Evolutionary conservation across 2,888 invertebrate species (phyloP), one percentile per base, ranked within the genome.

Genomic region (Sinelater perroti): DNA sequence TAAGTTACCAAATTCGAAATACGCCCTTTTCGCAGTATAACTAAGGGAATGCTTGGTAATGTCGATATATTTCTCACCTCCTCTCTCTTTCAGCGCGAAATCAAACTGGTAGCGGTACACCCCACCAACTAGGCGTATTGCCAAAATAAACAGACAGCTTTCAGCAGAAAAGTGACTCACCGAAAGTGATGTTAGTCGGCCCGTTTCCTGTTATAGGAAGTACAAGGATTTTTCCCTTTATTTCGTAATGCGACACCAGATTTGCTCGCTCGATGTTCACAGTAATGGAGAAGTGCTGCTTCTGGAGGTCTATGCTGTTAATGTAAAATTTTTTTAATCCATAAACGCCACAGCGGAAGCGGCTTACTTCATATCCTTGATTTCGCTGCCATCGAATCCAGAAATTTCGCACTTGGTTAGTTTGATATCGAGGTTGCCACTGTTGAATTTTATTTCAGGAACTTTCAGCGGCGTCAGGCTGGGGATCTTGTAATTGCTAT

Each of bases 131-230:
- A 16, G 1, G n/a, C n/a, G 10, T n/a, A n/a, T n/a, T n/a, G n/a
- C n/a, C 4, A 24, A 63, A 62, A 44, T 31, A 30, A 45, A 8
- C 11, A 10, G 4, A 33, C n/a, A 8, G n/a, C n/a, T 30, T 30
- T 3, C 11, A 30, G 20, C 17, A 17, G 2, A 10, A 28, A n/a
- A 35, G 10, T 0, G 17, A 61, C 67, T 65, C 67, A 75, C 75
- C 67, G 31, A 67, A 69, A 0, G 67, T 71, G 10, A 75, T 64
- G 50, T 72, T 71, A 3, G 70, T 67, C 2, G 70, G 71, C 10
- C 76, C 76, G 26, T 67, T 60, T 42, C 75, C 76, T 10, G 61
- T 63, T 30, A 75, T 69, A 0, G 72, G 70, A 14, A 76, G 51
- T 20, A 73, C 60, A 10, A 75, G 56, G 31, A 76, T 66, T 54